Percentiles rank a stretch among this genome's conserved stretches.
Conservation (phyloP, 2,797 vertebrate genomes). For the Sparus aurata region DNA sequence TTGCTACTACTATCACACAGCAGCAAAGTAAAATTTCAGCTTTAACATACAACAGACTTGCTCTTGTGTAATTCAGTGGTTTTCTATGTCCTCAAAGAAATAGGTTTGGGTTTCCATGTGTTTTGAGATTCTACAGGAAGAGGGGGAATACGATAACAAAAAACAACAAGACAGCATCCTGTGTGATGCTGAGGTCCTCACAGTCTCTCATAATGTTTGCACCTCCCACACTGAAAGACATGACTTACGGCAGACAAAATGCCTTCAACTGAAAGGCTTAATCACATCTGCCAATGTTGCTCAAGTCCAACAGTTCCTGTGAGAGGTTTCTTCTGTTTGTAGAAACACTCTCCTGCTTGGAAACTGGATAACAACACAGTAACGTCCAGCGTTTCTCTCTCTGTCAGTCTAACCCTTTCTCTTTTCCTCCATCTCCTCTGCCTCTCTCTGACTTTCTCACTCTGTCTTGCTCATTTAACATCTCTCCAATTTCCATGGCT, state of each 20-base stretch:
- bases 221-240: conserved; percentile 10
- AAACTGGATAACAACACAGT: conserved; percentile 54
- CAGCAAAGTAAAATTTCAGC: neutral
- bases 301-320: conserved; percentile 26
- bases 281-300: conserved; percentile 23
- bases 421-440: conserved; percentile 28
- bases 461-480: conserved; percentile 54
- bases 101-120: conserved; percentile 20
- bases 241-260: conserved; percentile 1
- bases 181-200: conserved; percentile 26
- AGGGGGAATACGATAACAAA: conserved; percentile 52
- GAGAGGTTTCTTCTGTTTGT: conserved; percentile 41
- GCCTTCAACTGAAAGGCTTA: neutral
- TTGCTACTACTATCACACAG: neutral
- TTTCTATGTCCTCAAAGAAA: neutral
- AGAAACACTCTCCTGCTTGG: conserved; percentile 45
- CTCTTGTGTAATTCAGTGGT: neutral
- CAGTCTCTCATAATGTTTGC: conserved; percentile 18
- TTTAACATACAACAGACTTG: neutral
- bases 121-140: conserved; percentile 54
- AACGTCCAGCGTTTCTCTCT: conserved; percentile 19
- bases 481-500: conserved; percentile 64
- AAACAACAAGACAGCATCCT: conserved; percentile 52
- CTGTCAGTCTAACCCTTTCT: neutral
- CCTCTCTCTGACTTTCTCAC: conserved; percentile 33